Conservation (phyloP, 92 coral and sea anemone species). For the Plumapathes pennacea region DNA sequence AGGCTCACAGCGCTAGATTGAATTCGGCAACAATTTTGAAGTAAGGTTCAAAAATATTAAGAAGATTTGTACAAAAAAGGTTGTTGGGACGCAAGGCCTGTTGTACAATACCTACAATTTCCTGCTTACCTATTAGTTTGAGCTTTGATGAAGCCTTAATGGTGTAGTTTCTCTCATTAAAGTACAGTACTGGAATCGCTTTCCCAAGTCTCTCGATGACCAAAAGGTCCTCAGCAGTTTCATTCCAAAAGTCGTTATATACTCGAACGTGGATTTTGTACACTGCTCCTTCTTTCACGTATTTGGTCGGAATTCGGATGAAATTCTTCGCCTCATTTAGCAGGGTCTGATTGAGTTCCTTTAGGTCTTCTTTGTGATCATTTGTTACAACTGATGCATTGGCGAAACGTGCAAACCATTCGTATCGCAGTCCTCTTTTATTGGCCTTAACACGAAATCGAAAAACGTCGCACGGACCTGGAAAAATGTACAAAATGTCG, state of each 20-base stretch:
- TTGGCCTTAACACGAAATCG: background rate
- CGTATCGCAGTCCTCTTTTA: background rate
- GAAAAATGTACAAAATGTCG: background rate
- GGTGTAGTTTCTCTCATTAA: no score
- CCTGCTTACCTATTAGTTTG: no score
- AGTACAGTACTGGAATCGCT: no score
- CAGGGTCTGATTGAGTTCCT: background rate
- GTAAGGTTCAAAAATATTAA: no score
- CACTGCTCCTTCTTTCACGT: background rate
- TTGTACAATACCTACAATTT: no score
- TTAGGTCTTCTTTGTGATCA: background rate
- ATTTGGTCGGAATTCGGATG: background rate
- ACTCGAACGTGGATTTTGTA: background rate
- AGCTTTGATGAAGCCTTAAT: no score
- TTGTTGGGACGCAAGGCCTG: no score
- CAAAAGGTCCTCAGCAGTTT: background rate
- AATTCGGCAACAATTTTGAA: no score
- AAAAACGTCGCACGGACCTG: conserved; percentile 7
- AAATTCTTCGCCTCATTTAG: background rate
- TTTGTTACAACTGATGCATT: background rate
- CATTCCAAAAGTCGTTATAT: background rate
- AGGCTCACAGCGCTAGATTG: no score
- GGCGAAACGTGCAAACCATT: conserved; percentile 3
- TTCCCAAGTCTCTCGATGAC: no score
- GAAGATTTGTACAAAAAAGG: no score